A percentile compares a stretch with the other conserved stretches of the same genome.
phyloP scores from a whole-genome alignment of 2,113 vertebrate genomes.

The Cyanoramphus novaezelandiae region DNA sequence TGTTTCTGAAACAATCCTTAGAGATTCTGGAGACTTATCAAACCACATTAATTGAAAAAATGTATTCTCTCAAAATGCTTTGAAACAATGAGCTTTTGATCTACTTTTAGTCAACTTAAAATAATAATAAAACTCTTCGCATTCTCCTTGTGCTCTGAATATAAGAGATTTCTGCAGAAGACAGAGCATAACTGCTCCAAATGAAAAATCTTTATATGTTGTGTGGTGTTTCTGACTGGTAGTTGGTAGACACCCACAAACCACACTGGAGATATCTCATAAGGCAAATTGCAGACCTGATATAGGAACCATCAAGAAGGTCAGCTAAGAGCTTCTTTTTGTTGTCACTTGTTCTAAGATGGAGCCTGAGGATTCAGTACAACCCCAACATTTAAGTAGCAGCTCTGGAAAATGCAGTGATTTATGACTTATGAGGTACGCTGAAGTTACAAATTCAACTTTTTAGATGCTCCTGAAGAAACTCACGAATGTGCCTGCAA shows the following conservation, averaged over 20 bases:
- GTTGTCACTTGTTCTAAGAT: not conserved
- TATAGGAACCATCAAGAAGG: not conserved
- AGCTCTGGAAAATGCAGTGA: not conserved
- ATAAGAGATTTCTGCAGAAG: not conserved
- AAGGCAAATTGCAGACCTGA: not conserved
- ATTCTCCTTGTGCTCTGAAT: not conserved
- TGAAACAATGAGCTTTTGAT: slow-evolving; percentile 47
- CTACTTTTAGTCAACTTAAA: slow-evolving; percentile 19
- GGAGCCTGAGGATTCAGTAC: not conserved
- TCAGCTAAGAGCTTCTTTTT: not conserved
- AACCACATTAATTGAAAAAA: slow-evolving; percentile 61
- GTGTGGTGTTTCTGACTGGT: not conserved
- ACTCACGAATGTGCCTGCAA: not conserved
- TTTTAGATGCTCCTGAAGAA: not conserved
- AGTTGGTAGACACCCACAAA: not conserved
- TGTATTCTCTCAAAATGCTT: slow-evolving; percentile 2
- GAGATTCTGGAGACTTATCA: slow-evolving; percentile 39
- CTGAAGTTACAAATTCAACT: not conserved
- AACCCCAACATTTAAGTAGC: not conserved
- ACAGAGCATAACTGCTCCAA: not conserved
- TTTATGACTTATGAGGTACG: not conserved
- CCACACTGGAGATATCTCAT: not conserved
- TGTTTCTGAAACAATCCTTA: slow-evolving; percentile 61
- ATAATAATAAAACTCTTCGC: not conserved
- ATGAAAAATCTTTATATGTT: not conserved